Evolutionary conservation across 1,140 invertebrate species (phyloP).

Genomic region (Callitettix versicolor): DNA sequence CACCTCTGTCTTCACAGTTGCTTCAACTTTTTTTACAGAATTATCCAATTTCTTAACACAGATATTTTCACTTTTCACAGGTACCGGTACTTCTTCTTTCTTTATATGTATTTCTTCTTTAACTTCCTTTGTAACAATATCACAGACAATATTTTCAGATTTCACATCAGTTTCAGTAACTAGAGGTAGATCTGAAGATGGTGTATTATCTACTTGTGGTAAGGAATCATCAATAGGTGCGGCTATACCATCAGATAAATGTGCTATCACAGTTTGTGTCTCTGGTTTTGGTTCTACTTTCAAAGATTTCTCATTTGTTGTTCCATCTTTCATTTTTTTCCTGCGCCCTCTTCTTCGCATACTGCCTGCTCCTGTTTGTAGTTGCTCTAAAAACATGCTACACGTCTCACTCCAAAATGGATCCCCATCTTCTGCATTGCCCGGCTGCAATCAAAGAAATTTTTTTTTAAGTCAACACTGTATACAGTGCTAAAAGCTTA

Average conservation of each 20-base stretch:
- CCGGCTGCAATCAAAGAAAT: no score
- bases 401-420: conserved; percentile 51
- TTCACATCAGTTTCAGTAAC: neutral
- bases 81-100: no score
- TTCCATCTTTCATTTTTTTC: conserved; percentile 33
- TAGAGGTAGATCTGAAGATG: neutral
- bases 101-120: no score
- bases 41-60: neutral
- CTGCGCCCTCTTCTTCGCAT: conserved; percentile 41
- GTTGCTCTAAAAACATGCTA: conserved; percentile 59
- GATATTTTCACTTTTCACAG: neutral
- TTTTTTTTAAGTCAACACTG: no score
- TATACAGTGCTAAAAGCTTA: no score
- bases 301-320: conserved; percentile 24
- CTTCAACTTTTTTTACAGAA: neutral
- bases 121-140: neutral
- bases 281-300: conserved; percentile 21
- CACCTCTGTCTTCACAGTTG: neutral
- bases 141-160: neutral
- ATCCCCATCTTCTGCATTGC: conserved; percentile 29
- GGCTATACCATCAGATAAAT: no score
- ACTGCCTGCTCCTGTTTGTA: conserved; percentile 40
- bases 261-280: no score
- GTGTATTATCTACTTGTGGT: neutral
- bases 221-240: no score